Evolutionary conservation across 2,113 vertebrate genomes (phyloP).

Genomic region (Sialia sialis): DNA sequence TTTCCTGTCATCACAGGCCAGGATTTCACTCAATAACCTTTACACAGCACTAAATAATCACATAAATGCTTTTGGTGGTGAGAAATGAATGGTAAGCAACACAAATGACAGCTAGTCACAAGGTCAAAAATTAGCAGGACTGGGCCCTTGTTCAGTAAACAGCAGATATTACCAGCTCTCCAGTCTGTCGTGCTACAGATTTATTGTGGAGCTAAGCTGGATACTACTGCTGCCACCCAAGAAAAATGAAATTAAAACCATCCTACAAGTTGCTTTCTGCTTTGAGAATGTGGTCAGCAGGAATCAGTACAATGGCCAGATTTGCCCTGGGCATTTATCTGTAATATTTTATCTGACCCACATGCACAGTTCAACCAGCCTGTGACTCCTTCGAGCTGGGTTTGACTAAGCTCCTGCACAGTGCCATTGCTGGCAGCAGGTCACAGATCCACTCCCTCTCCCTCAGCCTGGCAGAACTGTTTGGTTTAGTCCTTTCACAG

Average conservation of each 20-base stretch:
- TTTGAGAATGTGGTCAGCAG: neutral
- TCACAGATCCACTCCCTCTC: neutral
- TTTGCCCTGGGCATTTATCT: neutral
- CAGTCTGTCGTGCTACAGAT: neutral
- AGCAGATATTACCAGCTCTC: neutral
- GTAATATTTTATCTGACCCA: slow-evolving; percentile 1
- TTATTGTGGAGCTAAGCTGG: neutral
- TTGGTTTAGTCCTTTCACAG: neutral
- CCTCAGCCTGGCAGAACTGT: neutral
- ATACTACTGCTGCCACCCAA: neutral
- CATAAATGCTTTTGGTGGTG: neutral
- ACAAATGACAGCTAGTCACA: neutral
- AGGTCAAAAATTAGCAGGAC: neutral
- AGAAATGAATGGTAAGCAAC: neutral
- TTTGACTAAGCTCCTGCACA: neutral
- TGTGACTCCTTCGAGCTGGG: neutral
- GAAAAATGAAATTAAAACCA: neutral
- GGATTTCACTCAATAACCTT: neutral
- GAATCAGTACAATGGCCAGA: neutral
- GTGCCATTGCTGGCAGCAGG: neutral
- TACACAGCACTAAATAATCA: neutral
- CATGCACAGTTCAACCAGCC: neutral
- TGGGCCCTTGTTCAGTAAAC: neutral
- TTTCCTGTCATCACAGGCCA: neutral
- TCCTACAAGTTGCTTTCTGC: neutral